These are phyloP conservation scores for Cerastoderma edule DNA, from an alignment of 2,888 invertebrate genomes.

Conservation along the genomic window DNA sequence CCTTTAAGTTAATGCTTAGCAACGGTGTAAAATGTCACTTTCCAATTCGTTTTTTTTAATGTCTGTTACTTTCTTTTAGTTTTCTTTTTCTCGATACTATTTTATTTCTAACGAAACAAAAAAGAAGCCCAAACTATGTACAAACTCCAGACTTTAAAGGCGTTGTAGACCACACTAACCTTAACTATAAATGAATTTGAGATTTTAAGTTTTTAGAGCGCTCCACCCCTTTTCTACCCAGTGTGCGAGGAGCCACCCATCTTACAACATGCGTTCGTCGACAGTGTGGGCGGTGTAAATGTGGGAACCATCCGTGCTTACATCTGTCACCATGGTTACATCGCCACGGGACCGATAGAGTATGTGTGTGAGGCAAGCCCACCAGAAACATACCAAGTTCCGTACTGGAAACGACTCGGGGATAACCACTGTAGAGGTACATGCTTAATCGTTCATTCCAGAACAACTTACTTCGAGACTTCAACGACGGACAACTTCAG, in stretches of 20 bases:
- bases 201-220: slow-evolving; percentile 15
- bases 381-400: background rate
- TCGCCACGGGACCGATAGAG: slow-evolving; percentile 38
- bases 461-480: too few species aligned
- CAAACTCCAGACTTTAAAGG: too few species aligned
- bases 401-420: slow-evolving; percentile 24
- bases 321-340: slow-evolving; percentile 34
- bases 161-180: too few species aligned
- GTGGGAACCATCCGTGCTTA: slow-evolving; percentile 37
- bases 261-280: slow-evolving; percentile 29
- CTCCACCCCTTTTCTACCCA: slow-evolving; percentile 30
- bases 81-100: background rate
- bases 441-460: too few species aligned
- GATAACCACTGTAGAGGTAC: slow-evolving; percentile 47
- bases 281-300: slow-evolving; percentile 27
- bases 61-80: background rate
- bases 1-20: too few species aligned
- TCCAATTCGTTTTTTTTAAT: background rate
- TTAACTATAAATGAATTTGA: background rate
- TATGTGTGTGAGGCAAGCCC: slow-evolving; percentile 37
- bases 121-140: too few species aligned
- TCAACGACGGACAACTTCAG: too few species aligned
- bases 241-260: slow-evolving; percentile 41
- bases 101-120: background rate
- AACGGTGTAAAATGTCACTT: too few species aligned